Base-by-base conservation (phyloP, 2,888 invertebrate genomes). In the Rhimphoctona megacephalus region DNA sequence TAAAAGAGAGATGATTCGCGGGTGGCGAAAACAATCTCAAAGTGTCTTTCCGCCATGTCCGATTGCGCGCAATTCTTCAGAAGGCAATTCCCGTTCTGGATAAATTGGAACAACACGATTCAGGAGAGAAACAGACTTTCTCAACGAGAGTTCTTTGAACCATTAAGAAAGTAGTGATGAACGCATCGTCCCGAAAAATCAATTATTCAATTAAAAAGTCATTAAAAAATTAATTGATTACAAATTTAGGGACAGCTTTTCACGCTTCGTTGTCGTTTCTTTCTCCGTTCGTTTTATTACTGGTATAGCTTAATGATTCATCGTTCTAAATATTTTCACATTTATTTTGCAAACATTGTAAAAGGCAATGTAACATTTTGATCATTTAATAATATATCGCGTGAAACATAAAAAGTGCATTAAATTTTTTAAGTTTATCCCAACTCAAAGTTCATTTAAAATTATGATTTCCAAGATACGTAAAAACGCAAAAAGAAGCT, bases 71-170 rank as follows among this genome's bases (percentile, higher is more conserved):
- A 54, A 43, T 33, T 69, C 67, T 61, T 77, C 61, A 76, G 78
- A 89, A 89, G 90, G 90, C 85, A 81, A 87, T 88, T 85, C 86
- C 85, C 70, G 87, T 67, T 88, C 79, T 85, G 87, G 81, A 80
- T 87, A 87, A 89, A 90, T 90, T 88, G 90, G 86, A 91, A 91
- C 87, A 87, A 85, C 87, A 76, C 67, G 46, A 57, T 69, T 30
- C 33, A 43, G 19, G 79, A 70, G 33, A 57, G 30, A 46, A 36
- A 61, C 33, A 39, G 36, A 25, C 30, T 54, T 73, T 36, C 54
- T 22, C 22, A 61, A 6, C 61, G 61, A 61, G 30, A 61, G 6
- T 61, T 61, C 61, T 17, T 30, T 30, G 5, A 30, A 61, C 17
- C 61, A 61, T 17, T 6, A 30, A 61, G 17, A 14, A 61, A 61